phyloP scores from a whole-genome alignment of 1,140 invertebrate genomes.

The Leptinotarsa texana region DNA sequence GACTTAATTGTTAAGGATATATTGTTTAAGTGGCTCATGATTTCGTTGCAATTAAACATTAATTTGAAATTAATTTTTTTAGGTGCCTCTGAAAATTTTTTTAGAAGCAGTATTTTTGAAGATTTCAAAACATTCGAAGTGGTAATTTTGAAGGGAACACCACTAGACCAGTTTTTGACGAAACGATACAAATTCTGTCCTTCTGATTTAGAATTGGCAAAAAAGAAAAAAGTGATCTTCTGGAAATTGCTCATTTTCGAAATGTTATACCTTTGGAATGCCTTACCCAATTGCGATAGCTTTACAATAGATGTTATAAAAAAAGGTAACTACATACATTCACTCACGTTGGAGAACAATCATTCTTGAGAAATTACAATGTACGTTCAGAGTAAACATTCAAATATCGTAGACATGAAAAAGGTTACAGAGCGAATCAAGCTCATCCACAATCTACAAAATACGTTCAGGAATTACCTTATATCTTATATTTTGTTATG shows the following conservation, averaged over 20 bases:
- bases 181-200: conserved; percentile 45
- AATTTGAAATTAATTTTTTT: background rate
- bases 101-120: conserved; percentile 27
- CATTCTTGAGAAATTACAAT: background rate
- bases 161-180: conserved; percentile 48
- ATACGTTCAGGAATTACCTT: no score
- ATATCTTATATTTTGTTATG: no score
- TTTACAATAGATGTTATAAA: conserved; percentile 59
- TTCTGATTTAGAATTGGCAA: conserved; percentile 26
- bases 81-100: conserved; percentile 41
- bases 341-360: background rate
- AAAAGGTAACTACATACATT: conserved; percentile 50
- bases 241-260: conserved; percentile 69
- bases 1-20: no score
- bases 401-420: no score
- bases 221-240: conserved; percentile 43
- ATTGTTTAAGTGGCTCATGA: no score
- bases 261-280: conserved; percentile 74
- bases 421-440: no score
- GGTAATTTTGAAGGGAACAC: conserved; percentile 35
- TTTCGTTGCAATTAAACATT: no score
- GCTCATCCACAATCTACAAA: no score
- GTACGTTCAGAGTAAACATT: no score
- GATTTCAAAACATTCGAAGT: conserved; percentile 23
- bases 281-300: conserved; percentile 65